Evolutionary conservation across 2,797 vertebrate genomes (phyloP), one percentile per base, ranked within the genome.

Genomic region (Urocyon cinereoargenteus): DNA sequence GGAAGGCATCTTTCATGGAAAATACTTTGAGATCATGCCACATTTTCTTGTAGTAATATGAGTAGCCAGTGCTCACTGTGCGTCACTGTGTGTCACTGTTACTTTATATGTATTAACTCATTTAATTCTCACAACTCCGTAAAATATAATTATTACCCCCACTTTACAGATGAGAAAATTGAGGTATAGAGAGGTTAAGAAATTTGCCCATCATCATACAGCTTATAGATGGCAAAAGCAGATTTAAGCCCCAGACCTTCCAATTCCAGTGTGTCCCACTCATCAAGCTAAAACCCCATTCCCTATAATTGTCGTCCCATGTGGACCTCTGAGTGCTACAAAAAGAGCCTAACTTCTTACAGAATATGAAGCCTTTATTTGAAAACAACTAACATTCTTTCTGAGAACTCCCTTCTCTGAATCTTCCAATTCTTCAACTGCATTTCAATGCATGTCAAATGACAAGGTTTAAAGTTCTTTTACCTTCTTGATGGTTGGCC

Each of bases 371-470:
- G n/a, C 4, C 31, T 83, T 55, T 66, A 19, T 51, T 45, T 81
- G 59, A 62, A 91, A 91, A 61, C 15, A 73, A 6, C 10, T 28
- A 88, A 53, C 40, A 5, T n/a, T 73, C 57, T 89, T 78, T 89
- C 26, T 53, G 34, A 34, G 14, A n/a, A 45, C 21, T 75, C 31
- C 59, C 15, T 88, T 40, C 70, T 90, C 77, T 49, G 36, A 87
- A 40, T 85, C 62, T 75, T 61, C 36, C 9, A 26, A 4, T 28
- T 86, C 34, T 82, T 87, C 92, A 78, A 55, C 19, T 9, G n/a
- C 70, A 91, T 81, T 81, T 92, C 90, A 91, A 26, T 7, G n/a
- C 70, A 91, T 81, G 75, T 92, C 90, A 91, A 26, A 51, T 72
- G 78, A 89, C 15, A 72, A 82, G 49, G 9, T 59, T 26, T 57